These are phyloP conservation scores for Acromyrmex heyeri DNA, from an alignment of 1,140 invertebrate genomes.

Conservation along the genomic window DNA sequence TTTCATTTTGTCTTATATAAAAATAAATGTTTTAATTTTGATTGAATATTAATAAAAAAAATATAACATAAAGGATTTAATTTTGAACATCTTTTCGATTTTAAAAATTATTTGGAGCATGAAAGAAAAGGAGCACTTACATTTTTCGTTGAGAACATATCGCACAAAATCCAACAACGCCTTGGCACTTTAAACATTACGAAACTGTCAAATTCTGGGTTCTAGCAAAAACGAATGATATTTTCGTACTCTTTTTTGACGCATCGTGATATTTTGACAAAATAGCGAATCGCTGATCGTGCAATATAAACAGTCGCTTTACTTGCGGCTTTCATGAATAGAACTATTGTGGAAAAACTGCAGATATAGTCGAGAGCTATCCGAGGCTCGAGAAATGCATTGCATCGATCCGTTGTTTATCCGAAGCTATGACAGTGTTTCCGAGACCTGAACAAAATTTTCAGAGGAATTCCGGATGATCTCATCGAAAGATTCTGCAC, in stretches of 20 bases:
- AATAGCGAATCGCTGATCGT: conserved; percentile 38
- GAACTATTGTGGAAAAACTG: conserved; percentile 41
- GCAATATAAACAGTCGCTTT: conserved; percentile 40
- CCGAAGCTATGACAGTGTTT: background rate
- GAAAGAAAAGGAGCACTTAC: background rate
- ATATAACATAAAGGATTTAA: background rate
- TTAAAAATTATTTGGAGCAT: background rate
- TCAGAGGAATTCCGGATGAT: conserved; percentile 12
- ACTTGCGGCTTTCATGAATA: conserved; percentile 39
- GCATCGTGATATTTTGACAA: conserved; percentile 45
- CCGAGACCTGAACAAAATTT: conserved; percentile 34
- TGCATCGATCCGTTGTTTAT: conserved; percentile 59
- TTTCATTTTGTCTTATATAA: background rate
- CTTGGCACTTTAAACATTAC: background rate
- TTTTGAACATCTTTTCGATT: background rate
- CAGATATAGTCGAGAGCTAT: conserved; percentile 20
- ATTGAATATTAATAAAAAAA: background rate
- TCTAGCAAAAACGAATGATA: conserved; percentile 8
- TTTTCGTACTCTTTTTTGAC: conserved; percentile 20
- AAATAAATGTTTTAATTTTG: background rate
- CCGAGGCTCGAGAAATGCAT: conserved; percentile 7
- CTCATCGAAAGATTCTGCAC: conserved; percentile 7
- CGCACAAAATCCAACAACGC: background rate
- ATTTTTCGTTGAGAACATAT: background rate
- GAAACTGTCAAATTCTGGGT: conserved; percentile 21